phyloP scores from a whole-genome alignment of 30 jellyfish, hydroid and myxozoan species.

The Aurelia coerulea region DNA sequence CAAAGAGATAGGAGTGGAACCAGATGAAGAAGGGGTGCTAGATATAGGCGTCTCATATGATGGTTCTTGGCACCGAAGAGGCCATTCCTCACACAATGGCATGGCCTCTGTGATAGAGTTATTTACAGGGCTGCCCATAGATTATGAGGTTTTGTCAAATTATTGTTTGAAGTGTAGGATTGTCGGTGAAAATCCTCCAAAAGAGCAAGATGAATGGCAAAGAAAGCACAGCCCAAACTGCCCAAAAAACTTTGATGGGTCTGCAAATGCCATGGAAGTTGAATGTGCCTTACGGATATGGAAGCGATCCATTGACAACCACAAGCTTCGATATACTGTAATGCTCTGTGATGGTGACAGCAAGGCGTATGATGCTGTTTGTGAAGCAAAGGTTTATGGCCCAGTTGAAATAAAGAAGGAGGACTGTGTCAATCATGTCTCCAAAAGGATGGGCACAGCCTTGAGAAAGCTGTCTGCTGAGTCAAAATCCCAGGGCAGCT shows the following conservation, averaged over 20 bases:
- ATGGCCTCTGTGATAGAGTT: too few species aligned
- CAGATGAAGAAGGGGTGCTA: too few species aligned
- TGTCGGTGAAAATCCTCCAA: constrained; percentile 19
- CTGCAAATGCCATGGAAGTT: constrained; percentile 49
- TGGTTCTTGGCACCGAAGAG: too few species aligned
- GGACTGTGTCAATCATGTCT: constrained; percentile 55
- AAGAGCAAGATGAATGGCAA: constrained; percentile 10
- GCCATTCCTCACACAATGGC: too few species aligned
- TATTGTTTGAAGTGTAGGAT: too few species aligned
- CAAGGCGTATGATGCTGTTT: constrained; percentile 47
- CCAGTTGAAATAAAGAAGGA: constrained; percentile 16
- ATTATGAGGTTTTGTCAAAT: too few species aligned
- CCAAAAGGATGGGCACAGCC: constrained; percentile 75
- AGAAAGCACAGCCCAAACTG: constrained; percentile 11
- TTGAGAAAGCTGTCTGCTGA: constrained; percentile 8
- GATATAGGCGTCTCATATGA: too few species aligned
- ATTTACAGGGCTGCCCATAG: too few species aligned
- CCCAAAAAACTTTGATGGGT: constrained; percentile 9
- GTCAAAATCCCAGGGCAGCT: background rate
- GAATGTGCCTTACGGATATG: constrained; percentile 50
- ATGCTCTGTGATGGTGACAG: constrained; percentile 62
- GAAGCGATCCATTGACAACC: constrained; percentile 7
- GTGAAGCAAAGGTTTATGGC: constrained; percentile 18
- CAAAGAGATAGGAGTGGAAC: too few species aligned
- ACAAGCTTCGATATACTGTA: constrained; percentile 40